phyloP scores from a whole-genome alignment of 92 coral and sea anemone genomes.

The Palythoa heliodiscus region DNA sequence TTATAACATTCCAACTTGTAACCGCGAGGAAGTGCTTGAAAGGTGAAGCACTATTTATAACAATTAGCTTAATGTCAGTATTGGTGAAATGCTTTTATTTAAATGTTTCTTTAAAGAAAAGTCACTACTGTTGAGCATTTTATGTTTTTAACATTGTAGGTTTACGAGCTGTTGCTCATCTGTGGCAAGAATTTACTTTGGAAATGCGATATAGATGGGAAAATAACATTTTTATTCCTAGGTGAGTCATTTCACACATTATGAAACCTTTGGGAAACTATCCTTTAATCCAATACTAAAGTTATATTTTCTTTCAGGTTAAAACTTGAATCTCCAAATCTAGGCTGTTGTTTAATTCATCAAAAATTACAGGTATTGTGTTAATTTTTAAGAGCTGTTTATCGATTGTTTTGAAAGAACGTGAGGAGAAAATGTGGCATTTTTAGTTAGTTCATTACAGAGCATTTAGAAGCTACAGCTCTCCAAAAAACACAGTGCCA shows the following conservation, averaged over 20 bases:
- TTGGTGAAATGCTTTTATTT: too few relatives aligned
- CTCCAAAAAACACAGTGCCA: neutral
- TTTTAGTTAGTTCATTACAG: too few relatives aligned
- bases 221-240: conserved; percentile 88
- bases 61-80: too few relatives aligned
- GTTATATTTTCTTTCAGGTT: conserved; percentile 53
- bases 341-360: conserved; percentile 92
- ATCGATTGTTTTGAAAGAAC: neutral
- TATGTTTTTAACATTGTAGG: conserved; percentile 52
- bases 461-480: neutral
- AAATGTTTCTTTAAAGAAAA: too few relatives aligned
- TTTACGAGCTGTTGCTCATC: conserved; percentile 92
- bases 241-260: conserved; percentile 45
- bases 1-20: too few relatives aligned
- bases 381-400: neutral
- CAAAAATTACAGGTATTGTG: conserved; percentile 89
- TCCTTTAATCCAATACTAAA: neutral
- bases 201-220: conserved; percentile 99
- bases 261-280: neutral
- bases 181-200: conserved; percentile 97
- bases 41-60: too few relatives aligned
- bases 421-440: neutral
- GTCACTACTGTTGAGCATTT: neutral
- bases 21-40: too few relatives aligned
- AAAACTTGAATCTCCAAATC: conserved; percentile 84